These are phyloP conservation scores for Papilio polytes DNA, from an alignment of 1,140 invertebrate species.

Conservation along the genomic window DNA sequence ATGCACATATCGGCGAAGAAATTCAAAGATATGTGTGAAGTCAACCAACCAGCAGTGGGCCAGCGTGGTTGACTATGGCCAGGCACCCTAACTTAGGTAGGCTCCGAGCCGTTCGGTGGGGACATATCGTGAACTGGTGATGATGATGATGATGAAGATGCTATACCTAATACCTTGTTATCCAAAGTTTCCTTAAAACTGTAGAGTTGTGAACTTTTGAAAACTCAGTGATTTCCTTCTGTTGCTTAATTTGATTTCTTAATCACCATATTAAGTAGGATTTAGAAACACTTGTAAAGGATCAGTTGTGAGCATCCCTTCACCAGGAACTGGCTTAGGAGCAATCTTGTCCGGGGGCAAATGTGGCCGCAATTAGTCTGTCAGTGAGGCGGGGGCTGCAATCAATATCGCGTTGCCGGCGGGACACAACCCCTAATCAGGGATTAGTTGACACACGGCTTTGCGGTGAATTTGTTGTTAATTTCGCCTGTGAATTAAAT, in stretches of 20 bases:
- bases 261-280: neutral
- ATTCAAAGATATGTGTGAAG: no score
- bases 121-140: no score
- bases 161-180: neutral
- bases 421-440: slow-evolving; percentile 2
- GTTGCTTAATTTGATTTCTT: neutral
- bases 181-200: neutral
- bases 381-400: slow-evolving; percentile 47
- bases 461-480: slow-evolving; percentile 2
- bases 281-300: slow-evolving; percentile 5
- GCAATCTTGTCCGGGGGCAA: slow-evolving; percentile 41
- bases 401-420: slow-evolving; percentile 53
- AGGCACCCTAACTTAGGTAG: no score
- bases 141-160: no score
- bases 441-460: neutral
- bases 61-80: no score
- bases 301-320: neutral
- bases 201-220: no score
- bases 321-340: slow-evolving; percentile 5
- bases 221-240: no score
- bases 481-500: neutral
- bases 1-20: no score
- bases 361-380: slow-evolving; percentile 54
- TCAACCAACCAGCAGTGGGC: no score
- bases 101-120: no score